These are phyloP conservation scores for Lithophane socia DNA, from an alignment of 2,888 invertebrate genomes.

Conservation along the genomic window DNA sequence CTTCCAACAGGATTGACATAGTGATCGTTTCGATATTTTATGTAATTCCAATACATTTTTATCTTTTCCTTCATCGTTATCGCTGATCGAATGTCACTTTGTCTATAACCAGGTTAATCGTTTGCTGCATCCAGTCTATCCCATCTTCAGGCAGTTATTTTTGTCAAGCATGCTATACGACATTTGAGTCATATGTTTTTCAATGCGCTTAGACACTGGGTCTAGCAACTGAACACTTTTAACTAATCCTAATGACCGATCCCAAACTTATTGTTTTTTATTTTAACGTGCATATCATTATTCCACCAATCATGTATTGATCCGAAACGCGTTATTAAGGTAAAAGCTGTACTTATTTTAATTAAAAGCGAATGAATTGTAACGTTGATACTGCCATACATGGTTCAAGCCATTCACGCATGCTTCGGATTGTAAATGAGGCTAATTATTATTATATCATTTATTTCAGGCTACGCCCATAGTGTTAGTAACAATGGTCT, in stretches of 20 bases:
- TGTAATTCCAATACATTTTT: background rate
- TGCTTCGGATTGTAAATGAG: slow-evolving; percentile 16
- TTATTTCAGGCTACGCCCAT: too few relatives aligned
- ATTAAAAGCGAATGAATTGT: background rate
- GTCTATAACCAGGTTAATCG: background rate
- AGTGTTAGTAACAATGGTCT: too few relatives aligned
- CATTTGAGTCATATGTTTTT: background rate
- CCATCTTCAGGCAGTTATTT: background rate
- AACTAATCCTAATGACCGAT: background rate
- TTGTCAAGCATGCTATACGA: background rate
- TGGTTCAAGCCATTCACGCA: background rate
- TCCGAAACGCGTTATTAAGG: background rate
- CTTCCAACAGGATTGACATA: background rate
- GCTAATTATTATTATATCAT: too few relatives aligned
- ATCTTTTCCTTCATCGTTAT: too few relatives aligned
- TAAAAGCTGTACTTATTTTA: background rate
- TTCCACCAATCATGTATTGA: background rate
- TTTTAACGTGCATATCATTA: background rate
- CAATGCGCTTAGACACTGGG: background rate
- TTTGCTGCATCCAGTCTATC: background rate
- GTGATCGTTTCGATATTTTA: background rate
- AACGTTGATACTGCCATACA: slow-evolving; percentile 16
- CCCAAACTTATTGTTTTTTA: background rate
- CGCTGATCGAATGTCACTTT: background rate
- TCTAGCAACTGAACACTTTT: background rate